Evolutionary conservation across 2,888 invertebrate species (phyloP).

Genomic region (Aspidapion aeneum): DNA sequence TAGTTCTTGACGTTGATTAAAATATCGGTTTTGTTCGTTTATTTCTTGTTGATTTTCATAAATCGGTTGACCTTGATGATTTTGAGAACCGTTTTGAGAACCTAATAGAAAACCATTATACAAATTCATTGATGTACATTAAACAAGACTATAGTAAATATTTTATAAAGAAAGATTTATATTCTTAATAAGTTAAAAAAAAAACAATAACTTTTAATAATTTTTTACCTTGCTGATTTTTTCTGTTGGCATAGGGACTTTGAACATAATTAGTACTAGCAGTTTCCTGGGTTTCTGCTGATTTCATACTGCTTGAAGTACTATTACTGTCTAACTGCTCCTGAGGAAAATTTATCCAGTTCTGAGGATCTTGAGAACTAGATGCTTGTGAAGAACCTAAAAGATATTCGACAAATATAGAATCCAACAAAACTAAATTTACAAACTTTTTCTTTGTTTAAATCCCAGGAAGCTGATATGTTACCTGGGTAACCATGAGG

Average conservation of each 20-base stretch:
- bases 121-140: background rate
- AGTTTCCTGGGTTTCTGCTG: slow-evolving; percentile 53
- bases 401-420: no score
- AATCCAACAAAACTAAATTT: no score
- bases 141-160: no score
- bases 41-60: slow-evolving; percentile 41
- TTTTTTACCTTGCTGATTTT: slow-evolving; percentile 34
- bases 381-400: background rate
- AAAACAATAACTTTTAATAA: no score
- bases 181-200: no score
- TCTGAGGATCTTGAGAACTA: slow-evolving; percentile 50
- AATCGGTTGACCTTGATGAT: slow-evolving; percentile 34
- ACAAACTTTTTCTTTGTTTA: no score
- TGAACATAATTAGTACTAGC: slow-evolving; percentile 48
- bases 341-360: slow-evolving; percentile 50
- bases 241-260: slow-evolving; percentile 42
- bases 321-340: slow-evolving; percentile 53
- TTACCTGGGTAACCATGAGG: background rate
- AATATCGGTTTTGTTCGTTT: slow-evolving; percentile 38
- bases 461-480: no score
- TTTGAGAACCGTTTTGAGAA: slow-evolving; percentile 19
- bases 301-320: slow-evolving; percentile 60
- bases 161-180: no score
- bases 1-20: slow-evolving; percentile 45
- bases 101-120: slow-evolving; percentile 13